Conservation (phyloP, 37 sponge, comb jelly and placozoan genomes). For the Beroe forskalii region DNA sequence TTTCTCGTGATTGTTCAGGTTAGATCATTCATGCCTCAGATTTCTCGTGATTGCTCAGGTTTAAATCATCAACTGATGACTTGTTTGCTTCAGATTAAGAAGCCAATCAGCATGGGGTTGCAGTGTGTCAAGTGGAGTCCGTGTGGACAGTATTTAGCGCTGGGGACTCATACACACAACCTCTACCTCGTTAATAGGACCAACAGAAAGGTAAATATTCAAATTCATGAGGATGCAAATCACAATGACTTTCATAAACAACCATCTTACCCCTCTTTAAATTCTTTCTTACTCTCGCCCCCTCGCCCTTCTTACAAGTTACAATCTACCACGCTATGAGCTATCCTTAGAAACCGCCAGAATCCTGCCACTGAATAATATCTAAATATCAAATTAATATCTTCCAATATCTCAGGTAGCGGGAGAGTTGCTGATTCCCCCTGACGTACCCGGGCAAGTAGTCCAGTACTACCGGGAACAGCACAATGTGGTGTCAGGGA, state of each 20-base stretch:
- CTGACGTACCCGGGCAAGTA: background rate
- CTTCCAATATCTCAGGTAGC: conserved; percentile 14
- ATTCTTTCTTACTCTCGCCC: too few species aligned
- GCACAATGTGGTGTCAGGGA: background rate
- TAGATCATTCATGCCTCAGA: too few species aligned
- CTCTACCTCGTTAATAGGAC: conserved; percentile 25
- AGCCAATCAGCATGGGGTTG: conserved; percentile 39
- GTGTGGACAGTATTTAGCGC: conserved; percentile 43
- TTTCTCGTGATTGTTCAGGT: too few species aligned
- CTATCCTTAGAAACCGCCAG: too few species aligned
- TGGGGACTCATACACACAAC: conserved; percentile 44
- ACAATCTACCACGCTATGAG: too few species aligned
- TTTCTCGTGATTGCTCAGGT: background rate
- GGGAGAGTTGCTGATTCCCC: conserved; percentile 12
- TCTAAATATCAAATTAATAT: too few species aligned
- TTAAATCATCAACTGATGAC: background rate
- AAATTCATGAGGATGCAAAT: too few species aligned
- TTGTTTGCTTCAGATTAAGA: conserved; percentile 5
- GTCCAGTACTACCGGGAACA: conserved; percentile 36
- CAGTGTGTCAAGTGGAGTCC: conserved; percentile 37
- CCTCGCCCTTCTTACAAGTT: too few species aligned
- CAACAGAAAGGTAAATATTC: conserved; percentile 57
- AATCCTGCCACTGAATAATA: too few species aligned
- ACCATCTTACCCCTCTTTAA: too few species aligned
- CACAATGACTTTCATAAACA: too few species aligned